phyloP scores from a whole-genome alignment of 2,888 invertebrate species.

The Selenia dentaria region DNA sequence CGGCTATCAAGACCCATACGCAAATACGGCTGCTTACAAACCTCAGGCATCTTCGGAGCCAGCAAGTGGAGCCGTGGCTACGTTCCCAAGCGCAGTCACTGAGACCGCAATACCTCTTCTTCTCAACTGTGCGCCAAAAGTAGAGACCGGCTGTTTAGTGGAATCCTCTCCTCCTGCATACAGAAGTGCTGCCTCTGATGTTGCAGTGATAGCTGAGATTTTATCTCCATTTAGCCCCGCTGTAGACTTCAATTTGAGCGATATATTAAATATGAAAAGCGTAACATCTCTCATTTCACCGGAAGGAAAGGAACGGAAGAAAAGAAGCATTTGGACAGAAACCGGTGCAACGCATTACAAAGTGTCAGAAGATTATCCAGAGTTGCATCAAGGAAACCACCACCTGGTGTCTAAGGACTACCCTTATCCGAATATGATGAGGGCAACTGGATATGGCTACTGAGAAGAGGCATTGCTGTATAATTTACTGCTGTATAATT shows the following conservation, averaged over 20 bases:
- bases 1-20: slow-evolving; percentile 5
- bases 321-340: slow-evolving; percentile 25
- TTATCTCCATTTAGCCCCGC: background rate
- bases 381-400: slow-evolving; percentile 32
- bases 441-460: slow-evolving; percentile 2
- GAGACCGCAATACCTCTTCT: slow-evolving; percentile 37
- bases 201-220: background rate
- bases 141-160: slow-evolving; percentile 38
- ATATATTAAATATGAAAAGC: slow-evolving; percentile 19
- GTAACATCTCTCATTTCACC: slow-evolving; percentile 21
- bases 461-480: background rate
- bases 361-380: slow-evolving; percentile 46
- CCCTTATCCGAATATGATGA: slow-evolving; percentile 40
- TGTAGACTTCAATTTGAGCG: background rate
- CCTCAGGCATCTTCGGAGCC: slow-evolving; percentile 1
- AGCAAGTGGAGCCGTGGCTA: slow-evolving; percentile 3
- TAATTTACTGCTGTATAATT: too few relatives aligned
- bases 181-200: slow-evolving; percentile 8
- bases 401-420: slow-evolving; percentile 46
- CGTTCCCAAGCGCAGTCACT: slow-evolving; percentile 5
- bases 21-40: background rate
- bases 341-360: slow-evolving; percentile 37
- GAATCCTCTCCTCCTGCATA: slow-evolving; percentile 9
- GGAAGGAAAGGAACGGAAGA: slow-evolving; percentile 14
- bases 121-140: slow-evolving; percentile 45